Conservation (phyloP, 2,797 vertebrate genomes). For the Gymnoscopelus braueri region DNA sequence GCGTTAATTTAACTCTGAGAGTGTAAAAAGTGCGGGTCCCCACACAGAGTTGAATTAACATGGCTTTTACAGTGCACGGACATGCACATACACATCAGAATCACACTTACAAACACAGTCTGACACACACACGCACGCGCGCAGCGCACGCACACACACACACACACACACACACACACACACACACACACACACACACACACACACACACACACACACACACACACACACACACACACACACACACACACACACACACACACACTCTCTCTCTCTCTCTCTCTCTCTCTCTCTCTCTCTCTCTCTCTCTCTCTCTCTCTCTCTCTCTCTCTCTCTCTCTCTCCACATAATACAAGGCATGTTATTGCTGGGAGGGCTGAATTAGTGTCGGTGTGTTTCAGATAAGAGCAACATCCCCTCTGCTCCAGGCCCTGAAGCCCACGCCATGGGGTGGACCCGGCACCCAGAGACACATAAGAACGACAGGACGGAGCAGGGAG, state of each 20-base stretch:
- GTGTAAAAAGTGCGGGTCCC: too few relatives aligned
- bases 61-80: background rate
- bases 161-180: background rate
- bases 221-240: too few relatives aligned
- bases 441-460: constrained; percentile 38
- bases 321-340: too few relatives aligned
- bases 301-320: too few relatives aligned
- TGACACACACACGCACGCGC: background rate
- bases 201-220: too few relatives aligned
- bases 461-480: constrained; percentile 33
- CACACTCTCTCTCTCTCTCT: background rate
- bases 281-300: too few relatives aligned
- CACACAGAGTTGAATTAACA: background rate
- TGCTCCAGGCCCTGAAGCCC: constrained; percentile 10
- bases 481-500: background rate
- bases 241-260: background rate
- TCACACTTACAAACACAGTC: background rate
- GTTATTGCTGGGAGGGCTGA: constrained; percentile 56
- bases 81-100: background rate
- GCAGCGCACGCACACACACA: background rate
- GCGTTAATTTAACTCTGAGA: background rate
- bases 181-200: too few relatives aligned
- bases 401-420: constrained; percentile 56
- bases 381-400: constrained; percentile 72
- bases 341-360: constrained; percentile 27